phyloP scores from a whole-genome alignment of 2,888 invertebrate genomes.

The Enchytraeus crypticus region DNA sequence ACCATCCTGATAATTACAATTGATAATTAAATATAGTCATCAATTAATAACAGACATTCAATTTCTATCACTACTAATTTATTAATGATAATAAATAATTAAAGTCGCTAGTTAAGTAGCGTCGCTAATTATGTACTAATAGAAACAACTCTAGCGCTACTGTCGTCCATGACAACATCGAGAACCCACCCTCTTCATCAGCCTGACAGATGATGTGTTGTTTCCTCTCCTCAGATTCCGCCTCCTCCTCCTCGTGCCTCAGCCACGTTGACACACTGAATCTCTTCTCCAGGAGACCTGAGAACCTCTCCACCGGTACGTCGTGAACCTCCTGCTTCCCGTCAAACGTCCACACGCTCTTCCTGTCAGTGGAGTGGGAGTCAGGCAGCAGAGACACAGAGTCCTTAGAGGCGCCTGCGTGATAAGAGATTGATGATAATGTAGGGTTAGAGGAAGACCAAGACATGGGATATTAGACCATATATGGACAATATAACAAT shows the following conservation, averaged over 20 bases:
- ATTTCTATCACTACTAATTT: too few relatives aligned
- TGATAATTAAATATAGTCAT: too few relatives aligned
- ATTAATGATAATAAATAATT: too few relatives aligned
- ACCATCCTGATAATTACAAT: too few relatives aligned
- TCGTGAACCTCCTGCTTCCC: slow-evolving; percentile 75
- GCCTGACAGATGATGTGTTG: slow-evolving; percentile 94
- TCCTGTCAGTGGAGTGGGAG: slow-evolving; percentile 47
- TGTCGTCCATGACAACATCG: neutral
- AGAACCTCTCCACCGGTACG: slow-evolving; percentile 33
- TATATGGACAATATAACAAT: too few relatives aligned
- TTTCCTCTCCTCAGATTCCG: slow-evolving; percentile 54
- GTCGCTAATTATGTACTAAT: too few relatives aligned
- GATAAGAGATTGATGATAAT: too few relatives aligned
- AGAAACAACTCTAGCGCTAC: too few relatives aligned
- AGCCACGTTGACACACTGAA: slow-evolving; percentile 92
- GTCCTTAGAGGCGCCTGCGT: slow-evolving; percentile 63
- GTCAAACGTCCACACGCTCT: slow-evolving; percentile 91
- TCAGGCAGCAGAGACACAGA: slow-evolving; percentile 76
- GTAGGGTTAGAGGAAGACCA: too few relatives aligned
- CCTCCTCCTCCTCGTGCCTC: slow-evolving; percentile 64
- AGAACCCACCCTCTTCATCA: slow-evolving; percentile 81
- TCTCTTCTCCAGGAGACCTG: slow-evolving; percentile 58
- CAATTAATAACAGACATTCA: neutral
- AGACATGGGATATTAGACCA: too few relatives aligned
- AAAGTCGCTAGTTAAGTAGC: too few relatives aligned